Evolutionary conservation across 2,888 invertebrate genomes (phyloP), one percentile per base, ranked within the genome.

Genomic region (Aphelenchoides bicaudatus): DNA sequence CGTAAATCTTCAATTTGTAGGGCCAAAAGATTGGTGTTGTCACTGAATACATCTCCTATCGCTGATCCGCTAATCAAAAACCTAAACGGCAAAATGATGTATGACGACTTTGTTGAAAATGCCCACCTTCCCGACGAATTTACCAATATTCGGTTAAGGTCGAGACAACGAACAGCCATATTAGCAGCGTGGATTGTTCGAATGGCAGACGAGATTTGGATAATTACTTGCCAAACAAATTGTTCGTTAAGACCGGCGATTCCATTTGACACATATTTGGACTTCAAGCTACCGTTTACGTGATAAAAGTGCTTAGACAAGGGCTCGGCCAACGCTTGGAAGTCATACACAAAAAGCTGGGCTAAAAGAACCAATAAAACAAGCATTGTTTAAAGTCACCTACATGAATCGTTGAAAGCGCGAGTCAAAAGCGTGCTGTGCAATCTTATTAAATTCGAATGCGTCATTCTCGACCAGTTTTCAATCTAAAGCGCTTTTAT

Each of bases 391-490:
- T 19, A 48, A 51, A 51, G 39, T 2, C 3, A 85, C 87, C 85
- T 81, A 91, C 91, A 93, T 82, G 88, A 87, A 83, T 96, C 96
- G 73, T 90, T 90, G 82, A 96, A 98, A 47, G 89, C 88, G 83
- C 91, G 90, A 8, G 94, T 93, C 34, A 90, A 88, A 82, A 94
- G 92, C 70, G 90, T 88, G 80, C 94, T 92, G 78, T 89, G 86
- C 58, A 96, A 83, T 74, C 88, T 88, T 61, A 94, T 90, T 70
- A 96, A 86, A 84, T 94, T 94, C 74, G 93, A 89, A 82, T 96
- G 94, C 1, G 53, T 46, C 58, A 96, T 84, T 81, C 90, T 88
- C 80, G 91, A 91, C 96, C 96, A 96, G 84, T 88, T 85, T 73
- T 94, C 93, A 39, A 51, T 31, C n/a, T n/a, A n/a, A n/a, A n/a